Conservation (phyloP, 2,888 invertebrate genomes). For the Chrysolina haemoptera region DNA sequence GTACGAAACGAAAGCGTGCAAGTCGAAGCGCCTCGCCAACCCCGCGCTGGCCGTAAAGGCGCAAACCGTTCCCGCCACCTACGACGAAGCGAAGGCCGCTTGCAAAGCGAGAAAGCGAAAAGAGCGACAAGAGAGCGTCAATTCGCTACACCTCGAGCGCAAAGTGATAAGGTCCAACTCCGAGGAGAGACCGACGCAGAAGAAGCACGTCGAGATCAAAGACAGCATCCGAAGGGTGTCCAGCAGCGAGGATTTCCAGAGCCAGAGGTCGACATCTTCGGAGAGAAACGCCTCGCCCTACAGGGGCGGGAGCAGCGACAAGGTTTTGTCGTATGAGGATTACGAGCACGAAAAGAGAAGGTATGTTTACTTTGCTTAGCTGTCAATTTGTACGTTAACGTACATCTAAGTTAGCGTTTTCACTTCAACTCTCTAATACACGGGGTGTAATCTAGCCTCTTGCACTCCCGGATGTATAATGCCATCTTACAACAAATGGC, state of each 20-base stretch:
- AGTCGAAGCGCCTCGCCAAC: slow-evolving; percentile 52
- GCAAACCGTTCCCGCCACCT: slow-evolving; percentile 55
- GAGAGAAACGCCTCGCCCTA: slow-evolving; percentile 63
- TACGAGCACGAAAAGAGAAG: slow-evolving; percentile 77
- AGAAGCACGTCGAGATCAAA: slow-evolving; percentile 61
- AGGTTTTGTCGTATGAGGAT: slow-evolving; percentile 70
- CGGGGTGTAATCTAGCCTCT: too few species aligned
- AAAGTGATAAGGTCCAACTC: slow-evolving; percentile 77
- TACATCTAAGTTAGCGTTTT: too few species aligned
- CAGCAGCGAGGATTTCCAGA: slow-evolving; percentile 76
- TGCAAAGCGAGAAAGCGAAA: slow-evolving; percentile 74
- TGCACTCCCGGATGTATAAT: too few species aligned
- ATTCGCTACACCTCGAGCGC: slow-evolving; percentile 74
- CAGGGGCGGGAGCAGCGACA: slow-evolving; percentile 57
- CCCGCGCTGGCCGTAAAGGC: slow-evolving; percentile 45
- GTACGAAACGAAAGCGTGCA: slow-evolving; percentile 54
- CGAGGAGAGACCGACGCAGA: slow-evolving; percentile 72
- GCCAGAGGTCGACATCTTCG: slow-evolving; percentile 52
- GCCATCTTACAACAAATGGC: too few species aligned
- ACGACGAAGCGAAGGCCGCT: slow-evolving; percentile 66
- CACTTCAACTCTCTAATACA: too few species aligned
- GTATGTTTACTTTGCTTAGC: slow-evolving; percentile 26
- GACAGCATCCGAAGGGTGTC: slow-evolving; percentile 74
- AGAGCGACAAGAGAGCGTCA: slow-evolving; percentile 76
- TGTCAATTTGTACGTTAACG: too few species aligned